phyloP scores from a whole-genome alignment of 2,113 vertebrate species.

The Syrmaticus mikado region DNA sequence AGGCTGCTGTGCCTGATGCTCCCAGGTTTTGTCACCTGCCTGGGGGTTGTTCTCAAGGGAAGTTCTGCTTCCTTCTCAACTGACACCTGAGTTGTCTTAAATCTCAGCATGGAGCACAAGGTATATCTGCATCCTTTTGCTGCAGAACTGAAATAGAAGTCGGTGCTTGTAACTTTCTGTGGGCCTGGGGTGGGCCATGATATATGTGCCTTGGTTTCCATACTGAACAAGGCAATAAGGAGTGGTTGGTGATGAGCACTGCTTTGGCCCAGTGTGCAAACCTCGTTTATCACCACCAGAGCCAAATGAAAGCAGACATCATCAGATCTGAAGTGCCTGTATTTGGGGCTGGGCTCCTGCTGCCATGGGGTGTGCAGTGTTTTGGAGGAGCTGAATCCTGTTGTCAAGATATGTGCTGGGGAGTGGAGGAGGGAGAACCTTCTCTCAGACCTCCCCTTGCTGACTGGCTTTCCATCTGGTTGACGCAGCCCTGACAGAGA shows the following conservation, averaged over 20 bases:
- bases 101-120: background rate
- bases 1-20: background rate
- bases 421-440: background rate
- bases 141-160: background rate
- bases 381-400: background rate
- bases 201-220: background rate
- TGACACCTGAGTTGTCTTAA: too few relatives aligned
- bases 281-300: rapidly evolving
- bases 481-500: conserved; percentile 63
- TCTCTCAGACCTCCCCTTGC: background rate
- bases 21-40: background rate
- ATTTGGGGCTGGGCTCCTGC: background rate
- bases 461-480: background rate
- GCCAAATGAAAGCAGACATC: background rate
- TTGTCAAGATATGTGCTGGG: background rate
- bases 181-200: rapidly evolving
- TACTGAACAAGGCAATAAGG: rapidly evolving
- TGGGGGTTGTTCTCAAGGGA: background rate
- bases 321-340: background rate
- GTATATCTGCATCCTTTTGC: background rate
- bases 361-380: rapidly evolving
- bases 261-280: background rate
- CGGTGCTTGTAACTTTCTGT: background rate
- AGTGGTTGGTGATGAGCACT: rapidly evolving
- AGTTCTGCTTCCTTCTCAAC: background rate